Evolutionary conservation across 2,888 invertebrate species (phyloP).

Genomic region (Eubasilissa splendida): DNA sequence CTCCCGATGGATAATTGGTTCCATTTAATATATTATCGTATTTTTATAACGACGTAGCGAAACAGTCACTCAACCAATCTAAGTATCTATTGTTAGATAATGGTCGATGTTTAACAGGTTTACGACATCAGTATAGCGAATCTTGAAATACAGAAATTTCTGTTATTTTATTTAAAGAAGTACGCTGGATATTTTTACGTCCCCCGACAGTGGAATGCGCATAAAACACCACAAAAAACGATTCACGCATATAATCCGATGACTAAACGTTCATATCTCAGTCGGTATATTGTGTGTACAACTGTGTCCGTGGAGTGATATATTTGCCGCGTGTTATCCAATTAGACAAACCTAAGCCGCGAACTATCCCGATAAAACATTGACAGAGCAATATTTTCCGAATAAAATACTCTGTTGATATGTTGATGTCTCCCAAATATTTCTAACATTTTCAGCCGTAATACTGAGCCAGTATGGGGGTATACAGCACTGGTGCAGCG

Average conservation of each 20-base stretch:
- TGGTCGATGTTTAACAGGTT: neutral
- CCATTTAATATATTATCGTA: neutral
- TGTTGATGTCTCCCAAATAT: slow-evolving; percentile 22
- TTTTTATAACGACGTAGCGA: slow-evolving; percentile 1
- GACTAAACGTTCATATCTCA: slow-evolving; percentile 39
- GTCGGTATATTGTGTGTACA: slow-evolving; percentile 14
- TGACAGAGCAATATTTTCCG: slow-evolving; percentile 29
- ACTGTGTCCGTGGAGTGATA: slow-evolving; percentile 17
- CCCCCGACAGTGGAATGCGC: neutral
- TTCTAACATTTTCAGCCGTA: neutral
- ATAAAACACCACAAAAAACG: slow-evolving; percentile 20
- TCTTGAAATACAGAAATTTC: slow-evolving; percentile 22
- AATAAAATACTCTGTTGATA: slow-evolving; percentile 32
- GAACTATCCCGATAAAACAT: slow-evolving; percentile 42
- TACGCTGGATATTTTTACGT: slow-evolving; percentile 23
- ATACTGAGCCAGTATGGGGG: too few species aligned
- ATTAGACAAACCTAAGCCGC: slow-evolving; percentile 42
- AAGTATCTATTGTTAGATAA: too few species aligned
- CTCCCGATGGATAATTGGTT: slow-evolving; percentile 2
- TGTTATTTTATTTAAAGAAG: neutral
- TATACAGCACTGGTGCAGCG: too few species aligned
- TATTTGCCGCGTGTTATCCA: slow-evolving; percentile 26
- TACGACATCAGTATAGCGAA: slow-evolving; percentile 13
- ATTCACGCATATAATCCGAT: slow-evolving; percentile 19
- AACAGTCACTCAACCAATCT: too few species aligned